Base-by-base conservation (phyloP, 2,113 vertebrate species). In the Gadus chalcogrammus region DNA sequence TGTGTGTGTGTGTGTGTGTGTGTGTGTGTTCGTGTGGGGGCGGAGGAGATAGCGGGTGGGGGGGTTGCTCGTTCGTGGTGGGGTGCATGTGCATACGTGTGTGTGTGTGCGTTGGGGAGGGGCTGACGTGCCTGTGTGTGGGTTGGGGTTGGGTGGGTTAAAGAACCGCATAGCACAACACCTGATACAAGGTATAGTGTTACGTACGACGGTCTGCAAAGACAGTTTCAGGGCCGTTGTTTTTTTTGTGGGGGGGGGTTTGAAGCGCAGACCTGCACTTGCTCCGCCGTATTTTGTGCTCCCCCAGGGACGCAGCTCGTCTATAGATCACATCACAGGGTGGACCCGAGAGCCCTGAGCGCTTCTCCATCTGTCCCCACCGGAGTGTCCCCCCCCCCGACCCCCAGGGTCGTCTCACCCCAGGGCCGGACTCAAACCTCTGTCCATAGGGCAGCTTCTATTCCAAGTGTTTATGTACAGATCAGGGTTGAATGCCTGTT, bases 331-430 rank as follows among this genome's bases (percentile, higher is more conserved):
- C 35, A 70, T 17, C 38, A 15, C 13, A 9, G 31, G 18, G 42
- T 24, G 38, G 24, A 20, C 56, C 58, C 7, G 53, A 38, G 42
- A 38, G 58, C 56, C 48, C 56, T 75, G 75, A 85, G 75, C 65
- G 55, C 68, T 77, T 71, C 75, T 73, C 74, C 78, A 81, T 73
- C 71, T 82, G 83, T 58, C 42, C 42, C 27, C 28, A 16, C 22
- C 5, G 31, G 15, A n/a, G 31, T 35, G 8, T 13, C 31, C 13
- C 27, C 15, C 24, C 42, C 42, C 6, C 63, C 38, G 52, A 61
- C 58, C 42, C 42, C 42, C 42, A 42, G 38, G 38, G 11, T 42
- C 38, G 38, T 24, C 62, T 64, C 56, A 60, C 56, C n/a, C 15
- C 6, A 15, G 17, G 24, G n/a, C 24, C 67, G 16, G 27, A 28